Percentiles rank a stretch among this genome's conserved stretches.
These are phyloP conservation scores for Bradynema listronoti DNA, from an alignment of 1,140 invertebrate genomes.

Conservation along the genomic window DNA sequence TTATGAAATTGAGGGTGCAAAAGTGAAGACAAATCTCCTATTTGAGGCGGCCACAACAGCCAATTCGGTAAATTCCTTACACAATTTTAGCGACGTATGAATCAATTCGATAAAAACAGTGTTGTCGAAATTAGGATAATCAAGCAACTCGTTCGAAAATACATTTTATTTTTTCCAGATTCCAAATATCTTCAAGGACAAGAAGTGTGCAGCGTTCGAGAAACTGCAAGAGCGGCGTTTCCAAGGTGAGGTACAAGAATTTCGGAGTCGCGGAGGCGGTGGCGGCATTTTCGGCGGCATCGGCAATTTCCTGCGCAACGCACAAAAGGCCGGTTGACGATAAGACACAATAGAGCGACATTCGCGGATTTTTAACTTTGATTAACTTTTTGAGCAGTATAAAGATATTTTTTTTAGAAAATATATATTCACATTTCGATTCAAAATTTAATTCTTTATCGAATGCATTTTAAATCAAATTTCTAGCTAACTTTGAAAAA, in stretches of 20 bases:
- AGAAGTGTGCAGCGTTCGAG: slow-evolving; percentile 54
- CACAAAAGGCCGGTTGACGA: too few species aligned
- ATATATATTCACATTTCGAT: too few species aligned
- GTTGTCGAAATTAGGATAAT: neutral
- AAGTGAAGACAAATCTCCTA: slow-evolving; percentile 57
- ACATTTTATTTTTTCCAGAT: slow-evolving; percentile 31
- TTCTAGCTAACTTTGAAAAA: too few species aligned
- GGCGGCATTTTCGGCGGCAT: slow-evolving; percentile 45
- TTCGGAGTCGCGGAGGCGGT: slow-evolving; percentile 43
- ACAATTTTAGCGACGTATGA: slow-evolving; percentile 1
- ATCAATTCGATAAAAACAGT: slow-evolving; percentile 11
- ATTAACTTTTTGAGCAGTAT: too few species aligned
- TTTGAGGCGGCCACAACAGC: slow-evolving; percentile 58
- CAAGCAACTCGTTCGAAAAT: neutral
- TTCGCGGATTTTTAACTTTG: too few species aligned
- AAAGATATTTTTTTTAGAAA: too few species aligned
- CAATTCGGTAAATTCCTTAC: slow-evolving; percentile 32
- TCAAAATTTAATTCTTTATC: too few species aligned
- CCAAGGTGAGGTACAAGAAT: slow-evolving; percentile 55
- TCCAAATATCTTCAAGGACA: slow-evolving; percentile 57
- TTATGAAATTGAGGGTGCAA: slow-evolving; percentile 57
- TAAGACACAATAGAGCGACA: too few species aligned
- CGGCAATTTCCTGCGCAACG: slow-evolving; percentile 40
- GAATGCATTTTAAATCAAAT: too few species aligned
- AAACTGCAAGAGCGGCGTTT: slow-evolving; percentile 54